Evolutionary conservation across 2,797 vertebrate genomes (phyloP).

Genomic region (Halcyon smyrnensis): DNA sequence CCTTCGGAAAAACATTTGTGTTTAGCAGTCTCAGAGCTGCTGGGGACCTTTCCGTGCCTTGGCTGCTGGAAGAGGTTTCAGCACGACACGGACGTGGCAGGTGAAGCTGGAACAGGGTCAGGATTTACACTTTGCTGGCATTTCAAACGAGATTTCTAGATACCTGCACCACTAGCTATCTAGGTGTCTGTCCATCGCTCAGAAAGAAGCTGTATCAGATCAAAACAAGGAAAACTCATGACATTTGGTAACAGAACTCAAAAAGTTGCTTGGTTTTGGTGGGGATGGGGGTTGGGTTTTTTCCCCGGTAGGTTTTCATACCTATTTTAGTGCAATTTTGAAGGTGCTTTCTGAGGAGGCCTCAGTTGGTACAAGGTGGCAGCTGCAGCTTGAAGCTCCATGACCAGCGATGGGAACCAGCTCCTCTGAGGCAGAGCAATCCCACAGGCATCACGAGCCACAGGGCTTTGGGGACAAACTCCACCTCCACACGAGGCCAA

Average conservation of each 20-base stretch:
- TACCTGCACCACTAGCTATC: neutral
- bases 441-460: neutral
- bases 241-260: neutral
- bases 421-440: neutral
- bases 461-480: neutral
- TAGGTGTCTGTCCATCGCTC: neutral
- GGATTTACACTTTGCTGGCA: neutral
- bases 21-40: neutral
- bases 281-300: rapidly evolving
- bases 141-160: neutral
- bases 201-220: neutral
- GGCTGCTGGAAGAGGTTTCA: neutral
- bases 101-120: neutral
- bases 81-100: neutral
- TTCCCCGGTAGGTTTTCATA: neutral
- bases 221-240: neutral
- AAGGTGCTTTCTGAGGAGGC: neutral
- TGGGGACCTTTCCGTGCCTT: neutral
- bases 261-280: neutral
- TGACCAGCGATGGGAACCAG: neutral
- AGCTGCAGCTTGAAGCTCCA: neutral
- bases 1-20: neutral
- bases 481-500: neutral
- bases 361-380: neutral
- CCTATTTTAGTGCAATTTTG: neutral